Base-by-base conservation (phyloP, 2,113 vertebrate genomes). In the Ailurus styani region DNA sequence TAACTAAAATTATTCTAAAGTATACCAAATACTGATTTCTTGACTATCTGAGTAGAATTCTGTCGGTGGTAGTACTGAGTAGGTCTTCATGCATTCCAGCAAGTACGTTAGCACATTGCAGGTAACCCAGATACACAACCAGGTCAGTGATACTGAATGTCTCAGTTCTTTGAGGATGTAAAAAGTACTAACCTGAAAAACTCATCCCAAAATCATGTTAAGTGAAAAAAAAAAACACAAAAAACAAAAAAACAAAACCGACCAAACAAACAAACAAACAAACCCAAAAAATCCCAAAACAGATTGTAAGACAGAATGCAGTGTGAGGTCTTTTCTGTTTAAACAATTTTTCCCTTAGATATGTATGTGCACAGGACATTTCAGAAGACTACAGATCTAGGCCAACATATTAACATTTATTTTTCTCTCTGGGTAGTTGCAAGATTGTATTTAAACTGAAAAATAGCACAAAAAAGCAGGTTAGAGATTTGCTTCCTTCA, bases 51-150 rank as follows among this genome's bases (percentile, higher is more conserved):
- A 84, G 42, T 7, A 8, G 82, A 75, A 68, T 72, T 57, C 29
- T 7, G 13, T 52, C 27, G 15, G 20, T 18, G 27, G 45, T 6
- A 5, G 66, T 17, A 14, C 60, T 1, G 0, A 14, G 42, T 1
- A 42, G 31, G 2, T 75, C 29, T 7, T 54, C 21, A 10, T 34
- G 57, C 54, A 47, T 37, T 66, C 64, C 27, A 55, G 21, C 20
- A 72, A 62, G 37, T 23, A 91, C 29, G 55, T 77, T 1, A 92
- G 29, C 6, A 29, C 85, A 7, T 40, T 13, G 27, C 50, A 25
- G 34, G 62, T 4, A 34, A 50, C 34, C 29, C 2, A 17, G 5
- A 11, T 4, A 1, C 20, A 37, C 12, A 31, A 7, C 40, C 75
- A 42, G 1, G 8, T 34, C 13, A 40, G 47, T 14, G 12, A 47